These are phyloP conservation scores for Neosilurus hyrtlii DNA, from an alignment of 2,797 vertebrate genomes.

Conservation along the genomic window DNA sequence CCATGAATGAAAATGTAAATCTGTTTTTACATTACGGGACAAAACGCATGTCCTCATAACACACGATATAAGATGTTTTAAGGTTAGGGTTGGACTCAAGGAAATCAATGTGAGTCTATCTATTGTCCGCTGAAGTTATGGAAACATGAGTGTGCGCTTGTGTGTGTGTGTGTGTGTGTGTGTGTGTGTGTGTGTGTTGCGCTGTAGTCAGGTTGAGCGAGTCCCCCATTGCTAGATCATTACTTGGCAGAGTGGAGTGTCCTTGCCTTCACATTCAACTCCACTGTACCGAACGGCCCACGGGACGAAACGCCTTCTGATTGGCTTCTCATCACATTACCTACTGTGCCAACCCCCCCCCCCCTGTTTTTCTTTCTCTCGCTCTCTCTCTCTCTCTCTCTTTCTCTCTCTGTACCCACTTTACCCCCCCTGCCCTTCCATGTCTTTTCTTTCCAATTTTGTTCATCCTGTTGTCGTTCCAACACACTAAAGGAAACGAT, in stretches of 20 bases:
- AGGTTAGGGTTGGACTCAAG: no score
- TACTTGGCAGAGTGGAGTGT: conserved; percentile 53
- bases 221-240: conserved; percentile 47
- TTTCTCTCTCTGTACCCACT: neutral
- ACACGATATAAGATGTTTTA: no score
- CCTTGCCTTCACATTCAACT: conserved; percentile 56
- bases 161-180: neutral
- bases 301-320: conserved; percentile 43
- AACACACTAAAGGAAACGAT: conserved; percentile 32
- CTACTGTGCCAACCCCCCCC: conserved; percentile 52
- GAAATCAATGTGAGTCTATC: no score
- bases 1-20: no score
- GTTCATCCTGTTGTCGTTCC: conserved; percentile 13
- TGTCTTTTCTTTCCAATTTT: conserved; percentile 9
- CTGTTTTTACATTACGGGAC: no score
- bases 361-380: neutral
- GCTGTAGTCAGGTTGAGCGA: conserved; percentile 44
- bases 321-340: conserved; percentile 45
- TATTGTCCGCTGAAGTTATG: no score
- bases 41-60: no score
- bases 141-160: no score
- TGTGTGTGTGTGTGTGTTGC: conserved; percentile 32
- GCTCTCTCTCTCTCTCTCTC: neutral
- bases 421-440: conserved; percentile 9
- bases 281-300: conserved; percentile 39